phyloP scores from a whole-genome alignment of 2,888 invertebrate genomes.

The Cenopis cana region DNA sequence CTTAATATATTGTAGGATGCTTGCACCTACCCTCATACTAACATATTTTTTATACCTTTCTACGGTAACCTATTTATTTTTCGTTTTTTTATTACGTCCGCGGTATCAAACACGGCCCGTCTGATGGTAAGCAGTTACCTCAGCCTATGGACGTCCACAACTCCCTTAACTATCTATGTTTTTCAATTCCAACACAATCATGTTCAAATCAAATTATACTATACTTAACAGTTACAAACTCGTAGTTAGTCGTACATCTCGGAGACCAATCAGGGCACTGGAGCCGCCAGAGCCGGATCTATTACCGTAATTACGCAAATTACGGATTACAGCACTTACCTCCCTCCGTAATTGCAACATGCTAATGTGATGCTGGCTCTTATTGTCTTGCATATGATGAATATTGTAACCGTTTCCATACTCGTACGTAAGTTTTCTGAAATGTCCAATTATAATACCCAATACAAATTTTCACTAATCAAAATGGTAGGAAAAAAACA shows the following conservation, averaged over 20 bases:
- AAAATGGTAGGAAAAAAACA: too few species aligned
- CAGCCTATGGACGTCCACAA: background rate
- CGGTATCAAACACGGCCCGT: too few species aligned
- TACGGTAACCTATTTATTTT: too few species aligned
- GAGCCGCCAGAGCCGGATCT: slow-evolving; percentile 45
- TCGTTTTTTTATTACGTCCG: too few species aligned
- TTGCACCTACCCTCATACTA: too few species aligned
- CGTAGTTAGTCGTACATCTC: too few species aligned
- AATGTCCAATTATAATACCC: background rate
- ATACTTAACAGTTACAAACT: slow-evolving; percentile 1
- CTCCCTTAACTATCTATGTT: too few species aligned
- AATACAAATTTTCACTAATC: too few species aligned
- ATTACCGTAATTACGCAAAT: slow-evolving; percentile 59
- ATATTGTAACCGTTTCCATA: slow-evolving; percentile 1
- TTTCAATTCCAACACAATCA: background rate
- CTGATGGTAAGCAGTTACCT: background rate
- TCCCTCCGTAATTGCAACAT: slow-evolving; percentile 30
- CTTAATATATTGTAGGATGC: too few species aligned
- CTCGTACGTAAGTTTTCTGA: background rate
- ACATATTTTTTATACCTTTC: too few species aligned
- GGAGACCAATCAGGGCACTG: slow-evolving; percentile 23
- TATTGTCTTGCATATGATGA: slow-evolving; percentile 23
- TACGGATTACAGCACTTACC: slow-evolving; percentile 50
- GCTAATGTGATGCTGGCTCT: slow-evolving; percentile 31
- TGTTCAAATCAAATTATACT: background rate